Evolutionary conservation across 2,797 vertebrate species (phyloP).

Genomic region (Enteromius trimaculatus): DNA sequence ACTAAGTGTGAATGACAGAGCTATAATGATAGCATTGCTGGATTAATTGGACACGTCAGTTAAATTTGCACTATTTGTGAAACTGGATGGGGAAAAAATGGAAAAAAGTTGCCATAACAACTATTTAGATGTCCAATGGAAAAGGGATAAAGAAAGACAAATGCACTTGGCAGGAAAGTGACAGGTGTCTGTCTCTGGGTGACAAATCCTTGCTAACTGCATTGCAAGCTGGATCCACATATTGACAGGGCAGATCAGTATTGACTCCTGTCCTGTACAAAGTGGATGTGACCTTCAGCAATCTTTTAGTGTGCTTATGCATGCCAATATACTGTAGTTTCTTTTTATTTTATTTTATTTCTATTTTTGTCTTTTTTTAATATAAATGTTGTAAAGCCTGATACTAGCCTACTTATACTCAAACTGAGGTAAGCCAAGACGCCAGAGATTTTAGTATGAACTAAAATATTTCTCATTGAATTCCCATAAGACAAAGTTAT

Average conservation of each 20-base stretch:
- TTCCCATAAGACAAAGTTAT: neutral
- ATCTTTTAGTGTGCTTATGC: neutral
- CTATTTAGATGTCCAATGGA: neutral
- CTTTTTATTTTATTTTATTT: too few species aligned
- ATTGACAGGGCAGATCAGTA: constrained; percentile 20
- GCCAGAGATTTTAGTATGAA: neutral
- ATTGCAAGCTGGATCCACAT: constrained; percentile 25
- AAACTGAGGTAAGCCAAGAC: neutral
- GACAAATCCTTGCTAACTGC: constrained; percentile 23
- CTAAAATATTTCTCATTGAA: neutral
- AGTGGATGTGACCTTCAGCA: constrained; percentile 6
- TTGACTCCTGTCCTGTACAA: neutral
- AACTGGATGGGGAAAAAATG: neutral
- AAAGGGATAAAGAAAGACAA: neutral
- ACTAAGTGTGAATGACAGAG: constrained; percentile 20
- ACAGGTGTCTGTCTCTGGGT: constrained; percentile 1
- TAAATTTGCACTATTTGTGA: constrained; percentile 2
- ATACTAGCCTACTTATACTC: neutral
- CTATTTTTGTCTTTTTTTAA: neutral
- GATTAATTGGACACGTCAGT: neutral
- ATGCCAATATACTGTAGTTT: neutral
- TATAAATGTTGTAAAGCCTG: neutral
- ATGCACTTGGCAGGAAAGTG: constrained; percentile 6
- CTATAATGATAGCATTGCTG: neutral
- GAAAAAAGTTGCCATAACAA: neutral